Base-by-base conservation (phyloP, 2,797 vertebrate genomes). In the Macropodus opercularis region DNA sequence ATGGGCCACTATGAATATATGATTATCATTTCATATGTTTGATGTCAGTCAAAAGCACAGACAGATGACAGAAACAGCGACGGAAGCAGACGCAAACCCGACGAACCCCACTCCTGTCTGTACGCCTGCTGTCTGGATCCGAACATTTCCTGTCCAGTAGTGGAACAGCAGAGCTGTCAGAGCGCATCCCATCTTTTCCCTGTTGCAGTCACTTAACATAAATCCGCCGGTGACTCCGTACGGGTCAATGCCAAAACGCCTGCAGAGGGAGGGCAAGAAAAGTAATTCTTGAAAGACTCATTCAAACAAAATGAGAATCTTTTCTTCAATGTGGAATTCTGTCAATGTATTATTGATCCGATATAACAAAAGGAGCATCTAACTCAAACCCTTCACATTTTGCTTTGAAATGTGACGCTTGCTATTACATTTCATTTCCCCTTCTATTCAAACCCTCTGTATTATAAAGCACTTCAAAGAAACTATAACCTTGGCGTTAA, bases 101-200 rank as follows among this genome's bases (percentile, higher is more conserved):
- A 34, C 42, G 31, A 58, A 57, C 56, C 41, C 7, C 50, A 17
- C 24, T 71, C 62, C 40, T 52, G 35, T 63, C 65, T 49, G 59
- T 69, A 61, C 77, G 72, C 72, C 69, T 79, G 63, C 54, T 53
- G 75, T 83, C 77, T 86, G 76, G 59, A 69, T 79, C 59, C 69
- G 86, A 86, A 87, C 86, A 88, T 88, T 86, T 89, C 74, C 68
- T 58, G 69, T 81, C 66, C 66, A 50, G 59, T 69, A 38, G 61
- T 40, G 50, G 56, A 23, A 63, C 60, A 81, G 72, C 56, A 12
- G 49, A 66, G 83, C 80, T 89, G 87, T 87, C 83, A 86, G 72
- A 80, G 53, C 42, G 1, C 61, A 88, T 90, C 81, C 88, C 79
- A 60, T 90, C 87, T 69, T 42, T 44, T 69, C 49, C 53, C 58